Evolutionary conservation across 2,797 vertebrate species (phyloP), one percentile per base, ranked within the genome.

Genomic region (Discoglossus pictus): DNA sequence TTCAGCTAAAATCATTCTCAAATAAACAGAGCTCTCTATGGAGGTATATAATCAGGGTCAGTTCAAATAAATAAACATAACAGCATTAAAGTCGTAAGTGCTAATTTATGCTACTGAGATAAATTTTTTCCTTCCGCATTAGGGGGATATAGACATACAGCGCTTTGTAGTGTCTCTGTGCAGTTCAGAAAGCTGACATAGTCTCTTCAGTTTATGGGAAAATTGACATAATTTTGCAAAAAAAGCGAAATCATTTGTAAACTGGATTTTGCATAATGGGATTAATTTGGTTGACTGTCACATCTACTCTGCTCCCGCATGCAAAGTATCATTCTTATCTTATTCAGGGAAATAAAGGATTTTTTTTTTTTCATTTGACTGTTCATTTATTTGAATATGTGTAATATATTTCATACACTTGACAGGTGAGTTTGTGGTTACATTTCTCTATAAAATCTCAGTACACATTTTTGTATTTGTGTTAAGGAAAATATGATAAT

Each of bases 211-310:
- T 87, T 88, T 84, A 83, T 79, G 76, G 79, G 73, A 46, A 88
- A 89, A 86, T 85, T 85, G 86, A 87, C 83, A 86, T 86, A 82
- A 86, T 87, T 87, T 83, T 75, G 73, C 64, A 80, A 83, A 84
- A 66, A 76, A 83, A 78, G 75, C 75, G 79, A 86, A 88, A 82
- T 78, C 84, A 82, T 85, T 88, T 85, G 84, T 85, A 87, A 86
- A 85, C 86, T 80, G 80, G 85, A 83, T 87, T 88, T 89, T 89
- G 84, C 86, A 89, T 86, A 88, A 90, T 86, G 86, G 87, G 87
- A 87, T 88, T 87, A 89, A 89, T 89, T 85, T 87, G 84, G 85
- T 85, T 80, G 84, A 84, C 86, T 88, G 87, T 91, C 88, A 87
- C 72, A 83, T 82, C 84, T 83, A 82, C 83, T 82, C 51, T 67